Conservation (phyloP, 1,140 invertebrate genomes). For the Cryptotermes secundus region DNA sequence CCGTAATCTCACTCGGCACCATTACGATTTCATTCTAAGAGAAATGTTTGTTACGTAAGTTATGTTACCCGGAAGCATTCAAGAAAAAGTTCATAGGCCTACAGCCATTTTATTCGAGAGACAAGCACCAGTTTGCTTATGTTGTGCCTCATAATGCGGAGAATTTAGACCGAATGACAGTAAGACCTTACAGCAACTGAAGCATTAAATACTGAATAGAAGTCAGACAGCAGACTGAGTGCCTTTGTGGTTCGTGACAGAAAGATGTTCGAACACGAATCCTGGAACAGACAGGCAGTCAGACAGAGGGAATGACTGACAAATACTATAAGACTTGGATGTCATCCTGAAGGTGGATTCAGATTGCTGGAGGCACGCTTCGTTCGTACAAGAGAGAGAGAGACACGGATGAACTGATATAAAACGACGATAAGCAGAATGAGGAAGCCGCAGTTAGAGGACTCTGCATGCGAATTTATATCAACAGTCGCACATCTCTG, state of each 20-base stretch:
- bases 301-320: background rate
- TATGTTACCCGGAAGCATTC: too few species aligned
- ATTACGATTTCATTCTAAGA: too few species aligned
- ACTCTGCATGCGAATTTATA: background rate
- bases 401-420: background rate
- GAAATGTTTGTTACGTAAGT: too few species aligned
- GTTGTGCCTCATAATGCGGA: background rate
- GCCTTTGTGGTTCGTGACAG: background rate
- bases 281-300: background rate
- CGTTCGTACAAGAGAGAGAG: background rate
- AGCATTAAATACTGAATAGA: background rate
- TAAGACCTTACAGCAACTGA: background rate
- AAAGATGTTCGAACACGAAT: background rate
- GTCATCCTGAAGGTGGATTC: background rate
- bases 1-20: too few species aligned
- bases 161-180: background rate
- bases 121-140: background rate
- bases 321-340: background rate
- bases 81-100: too few species aligned
- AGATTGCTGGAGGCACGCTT: background rate
- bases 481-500: background rate
- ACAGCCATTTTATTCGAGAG: too few species aligned
- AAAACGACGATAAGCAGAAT: background rate
- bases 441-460: background rate
- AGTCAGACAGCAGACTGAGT: background rate